A percentile compares a stretch with the other conserved stretches of the same genome.
Evolutionary conservation across 1,140 invertebrate genomes (phyloP).

Genomic region (Ylistrum balloti): DNA sequence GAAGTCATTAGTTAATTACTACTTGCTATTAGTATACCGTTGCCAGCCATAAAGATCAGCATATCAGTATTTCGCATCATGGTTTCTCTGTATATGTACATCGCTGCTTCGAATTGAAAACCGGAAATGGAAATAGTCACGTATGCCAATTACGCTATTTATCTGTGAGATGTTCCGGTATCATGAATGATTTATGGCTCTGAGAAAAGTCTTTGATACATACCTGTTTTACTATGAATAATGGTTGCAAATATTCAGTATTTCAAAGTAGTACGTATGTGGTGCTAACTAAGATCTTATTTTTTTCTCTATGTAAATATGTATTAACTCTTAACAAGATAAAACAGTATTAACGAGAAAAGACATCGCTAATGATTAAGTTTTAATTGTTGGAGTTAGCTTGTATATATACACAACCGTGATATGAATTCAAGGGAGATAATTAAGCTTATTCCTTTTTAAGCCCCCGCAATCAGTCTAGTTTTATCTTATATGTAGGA

Average conservation of each 20-base stretch:
- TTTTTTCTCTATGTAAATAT: too few relatives aligned
- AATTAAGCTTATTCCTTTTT: not conserved
- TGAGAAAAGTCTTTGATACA: not conserved
- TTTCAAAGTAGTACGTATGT: too few relatives aligned
- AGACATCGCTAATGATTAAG: not conserved
- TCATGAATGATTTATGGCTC: not conserved
- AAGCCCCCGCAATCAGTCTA: not conserved
- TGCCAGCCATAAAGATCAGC: not conserved
- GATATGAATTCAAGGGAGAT: not conserved
- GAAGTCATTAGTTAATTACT: not conserved
- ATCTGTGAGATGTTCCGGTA: not conserved
- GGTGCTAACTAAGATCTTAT: too few relatives aligned
- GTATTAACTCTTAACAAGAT: too few relatives aligned
- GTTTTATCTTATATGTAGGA: constrained; percentile 30
- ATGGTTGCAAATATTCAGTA: too few relatives aligned
- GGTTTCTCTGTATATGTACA: not conserved
- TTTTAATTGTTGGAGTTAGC: not conserved
- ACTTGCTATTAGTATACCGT: not conserved
- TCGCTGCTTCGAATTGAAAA: not conserved
- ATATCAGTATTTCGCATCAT: not conserved
- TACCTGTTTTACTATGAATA: too few relatives aligned
- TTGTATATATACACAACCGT: constrained; percentile 7
- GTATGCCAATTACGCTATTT: not conserved
- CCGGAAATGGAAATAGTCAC: constrained; percentile 33
- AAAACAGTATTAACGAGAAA: too few relatives aligned